Percentiles rank a stretch among this genome's conserved stretches.
Evolutionary conservation across 2,797 vertebrate genomes (phyloP).

Genomic region (Silurus lanzhouensis): DNA sequence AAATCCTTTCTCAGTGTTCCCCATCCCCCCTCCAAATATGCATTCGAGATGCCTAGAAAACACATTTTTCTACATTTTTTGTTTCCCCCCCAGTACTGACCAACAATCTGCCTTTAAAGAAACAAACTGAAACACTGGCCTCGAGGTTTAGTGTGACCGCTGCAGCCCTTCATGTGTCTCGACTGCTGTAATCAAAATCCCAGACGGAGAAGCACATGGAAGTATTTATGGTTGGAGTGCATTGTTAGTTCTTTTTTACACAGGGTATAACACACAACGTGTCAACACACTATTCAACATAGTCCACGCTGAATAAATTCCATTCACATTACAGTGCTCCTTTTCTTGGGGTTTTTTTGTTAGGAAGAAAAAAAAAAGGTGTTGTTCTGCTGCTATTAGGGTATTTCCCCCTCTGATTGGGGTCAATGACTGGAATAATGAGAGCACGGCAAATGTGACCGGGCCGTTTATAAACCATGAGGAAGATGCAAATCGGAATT

Average conservation of each 20-base stretch:
- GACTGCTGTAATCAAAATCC: background rate
- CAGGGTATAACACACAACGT: background rate
- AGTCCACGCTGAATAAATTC: background rate
- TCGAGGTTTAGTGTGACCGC: background rate
- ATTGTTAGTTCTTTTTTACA: conserved; percentile 7
- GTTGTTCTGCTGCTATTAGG: background rate
- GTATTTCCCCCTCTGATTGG: background rate
- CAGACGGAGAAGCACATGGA: background rate
- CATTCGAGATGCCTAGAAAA: background rate
- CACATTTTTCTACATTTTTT: background rate
- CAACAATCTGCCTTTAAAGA: background rate
- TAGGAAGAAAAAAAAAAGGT: background rate
- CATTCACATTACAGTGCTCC: background rate
- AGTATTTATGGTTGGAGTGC: background rate
- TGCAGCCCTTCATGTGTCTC: background rate
- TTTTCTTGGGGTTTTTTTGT: background rate
- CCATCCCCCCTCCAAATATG: background rate
- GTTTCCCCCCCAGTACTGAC: no score
- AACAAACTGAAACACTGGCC: background rate
- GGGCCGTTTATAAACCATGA: background rate
- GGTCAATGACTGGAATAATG: background rate
- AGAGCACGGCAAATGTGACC: background rate
- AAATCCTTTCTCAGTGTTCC: background rate
- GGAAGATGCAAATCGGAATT: background rate
- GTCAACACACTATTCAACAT: background rate